Evolutionary conservation across 2,797 vertebrate genomes (phyloP), one percentile per base, ranked within the genome.

Genomic region (Brachymystax lenok): DNA sequence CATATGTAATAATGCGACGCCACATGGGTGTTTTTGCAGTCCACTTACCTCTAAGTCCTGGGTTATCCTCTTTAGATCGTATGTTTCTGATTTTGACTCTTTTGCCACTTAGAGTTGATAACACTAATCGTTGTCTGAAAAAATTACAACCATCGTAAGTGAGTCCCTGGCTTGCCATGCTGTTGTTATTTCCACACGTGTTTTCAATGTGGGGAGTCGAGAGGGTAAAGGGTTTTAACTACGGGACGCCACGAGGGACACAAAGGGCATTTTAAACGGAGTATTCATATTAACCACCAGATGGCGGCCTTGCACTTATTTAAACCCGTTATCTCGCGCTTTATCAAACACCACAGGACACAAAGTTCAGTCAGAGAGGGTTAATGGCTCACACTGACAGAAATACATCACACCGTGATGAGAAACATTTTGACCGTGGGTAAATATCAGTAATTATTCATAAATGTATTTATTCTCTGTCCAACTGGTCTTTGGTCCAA

Each of bases 61-160:
- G 97, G 63, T 94, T 93, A 89, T 98, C 95, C 63, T 98, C 97
- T 85, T 90, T 95, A 50, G 93, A 93, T 19, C 98, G 79, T 63
- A 99, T 96, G 88, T 90, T 95, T 40, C 91, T 92, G 52, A 99
- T 96, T 59, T 95, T 96, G 2, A 99, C 94, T 0, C 95, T 91
- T 74, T 96, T 96, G 17, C 97, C 97, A 77, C 97, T 99, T 50
- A 98, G 90, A 1, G 96, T 97, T 77, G 97, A 91, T 8, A 99
- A 83, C 66, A 97, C 93, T 33, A 99, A 89, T 27, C 97, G 93
- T 90, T 98, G 97, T 84, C 97, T 91, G 79, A 99, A 94, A 87
- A 96, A 97, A 90, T 96, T 96, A 85, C 96, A 97, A 0, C 98
- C 98, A 16, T 91, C 90, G 78, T 95, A 99, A n/a, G 77, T 84